A percentile compares a stretch with the other conserved stretches of the same genome.
Evolutionary conservation across 2,113 vertebrate species (phyloP).

Genomic region (Hystrix cristata): DNA sequence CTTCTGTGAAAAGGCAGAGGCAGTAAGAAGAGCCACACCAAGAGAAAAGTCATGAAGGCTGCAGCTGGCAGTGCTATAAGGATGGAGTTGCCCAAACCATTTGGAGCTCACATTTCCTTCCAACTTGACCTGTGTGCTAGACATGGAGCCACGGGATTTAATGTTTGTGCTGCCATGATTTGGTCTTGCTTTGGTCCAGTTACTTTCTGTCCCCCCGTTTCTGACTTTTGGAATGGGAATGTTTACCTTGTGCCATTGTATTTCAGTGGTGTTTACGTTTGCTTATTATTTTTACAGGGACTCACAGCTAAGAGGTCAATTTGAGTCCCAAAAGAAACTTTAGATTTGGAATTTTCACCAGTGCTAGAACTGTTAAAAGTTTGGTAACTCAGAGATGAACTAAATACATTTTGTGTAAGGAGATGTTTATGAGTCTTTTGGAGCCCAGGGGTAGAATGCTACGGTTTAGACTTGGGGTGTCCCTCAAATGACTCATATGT

Average conservation of each 20-base stretch:
- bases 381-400: not conserved
- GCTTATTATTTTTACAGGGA: not conserved
- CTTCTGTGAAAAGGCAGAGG: not conserved
- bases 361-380: not conserved
- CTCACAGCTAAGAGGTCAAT: not conserved
- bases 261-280: not conserved
- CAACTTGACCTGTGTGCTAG: not conserved
- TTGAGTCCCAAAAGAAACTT: not conserved
- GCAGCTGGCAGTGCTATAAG: not conserved
- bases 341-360: not conserved
- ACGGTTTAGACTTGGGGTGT: not conserved
- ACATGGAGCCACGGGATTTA: not conserved
- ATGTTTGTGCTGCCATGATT: not conserved
- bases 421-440: not conserved
- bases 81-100: not conserved
- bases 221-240: not conserved
- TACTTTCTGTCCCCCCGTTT: not conserved
- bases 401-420: not conserved
- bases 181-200: not conserved
- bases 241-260: not conserved
- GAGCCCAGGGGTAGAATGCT: not conserved
- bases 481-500: not conserved
- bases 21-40: not conserved
- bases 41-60: not conserved
- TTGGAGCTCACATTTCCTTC: not conserved